Evolutionary conservation across 2,888 invertebrate species (phyloP).

Genomic region (Pediacus dermestoides): DNA sequence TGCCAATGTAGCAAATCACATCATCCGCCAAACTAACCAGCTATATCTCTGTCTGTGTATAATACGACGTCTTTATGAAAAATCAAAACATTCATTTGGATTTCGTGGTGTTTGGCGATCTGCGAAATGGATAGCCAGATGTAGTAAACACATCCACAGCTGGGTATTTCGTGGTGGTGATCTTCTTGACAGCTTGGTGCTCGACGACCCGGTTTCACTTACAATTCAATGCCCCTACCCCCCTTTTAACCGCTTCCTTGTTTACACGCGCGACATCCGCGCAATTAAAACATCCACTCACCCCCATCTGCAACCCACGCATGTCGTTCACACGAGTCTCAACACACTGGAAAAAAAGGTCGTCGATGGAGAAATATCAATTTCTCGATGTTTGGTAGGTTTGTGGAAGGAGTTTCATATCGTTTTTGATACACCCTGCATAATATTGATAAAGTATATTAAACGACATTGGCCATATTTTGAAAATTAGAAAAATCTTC

Average conservation of each 20-base stretch:
- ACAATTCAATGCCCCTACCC: slow-evolving; percentile 42
- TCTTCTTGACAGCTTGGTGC: slow-evolving; percentile 14
- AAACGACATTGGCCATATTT: no score
- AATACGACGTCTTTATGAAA: no score
- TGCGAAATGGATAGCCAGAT: slow-evolving; percentile 49
- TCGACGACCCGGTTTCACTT: slow-evolving; percentile 41
- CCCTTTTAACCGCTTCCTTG: slow-evolving; percentile 39
- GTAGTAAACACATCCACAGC: slow-evolving; percentile 47
- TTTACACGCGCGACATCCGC: slow-evolving; percentile 43
- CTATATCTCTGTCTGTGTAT: no score
- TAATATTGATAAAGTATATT: no score
- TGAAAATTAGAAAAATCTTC: no score
- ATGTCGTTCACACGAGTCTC: slow-evolving; percentile 21
- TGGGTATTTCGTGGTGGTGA: slow-evolving; percentile 33
- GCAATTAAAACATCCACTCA: slow-evolving; percentile 42
- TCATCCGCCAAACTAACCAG: no score
- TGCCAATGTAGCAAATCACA: slow-evolving; percentile 29
- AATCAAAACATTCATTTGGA: no score
- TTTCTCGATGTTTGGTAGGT: no score
- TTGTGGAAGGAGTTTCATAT: no score
- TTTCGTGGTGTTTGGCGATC: slow-evolving; percentile 43
- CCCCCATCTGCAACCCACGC: slow-evolving; percentile 26
- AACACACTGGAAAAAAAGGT: no score
- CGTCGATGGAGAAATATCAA: no score
- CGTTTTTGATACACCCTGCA: no score